Base-by-base conservation (phyloP, 2,888 invertebrate genomes). In the Herminia tarsipennalis region DNA sequence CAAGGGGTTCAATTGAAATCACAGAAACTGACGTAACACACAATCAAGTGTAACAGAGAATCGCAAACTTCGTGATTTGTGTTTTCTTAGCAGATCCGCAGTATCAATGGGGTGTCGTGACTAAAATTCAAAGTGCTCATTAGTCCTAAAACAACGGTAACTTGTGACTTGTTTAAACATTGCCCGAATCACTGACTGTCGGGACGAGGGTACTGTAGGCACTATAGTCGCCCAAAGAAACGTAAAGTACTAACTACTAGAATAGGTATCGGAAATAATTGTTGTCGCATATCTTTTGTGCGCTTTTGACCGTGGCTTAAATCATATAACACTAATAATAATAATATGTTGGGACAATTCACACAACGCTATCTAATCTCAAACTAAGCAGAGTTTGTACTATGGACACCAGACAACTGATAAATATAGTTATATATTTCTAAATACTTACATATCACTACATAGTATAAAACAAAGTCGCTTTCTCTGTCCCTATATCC, bases 101-200 rank as follows among this genome's bases (percentile, higher is more conserved):
- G 41, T 60, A 62, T 76, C 72, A 70, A 61, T 65, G 65, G 65
- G 27, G 44, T 64, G 65, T 63, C 74, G 73, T 74, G 78, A 78
- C 67, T 64, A 67, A 81, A 76, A 78, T 80, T 78, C 72, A 70
- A 76, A 75, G 73, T 67, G 66, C 73, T 82, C 74, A 82, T 88
- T 81, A 79, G 78, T 73, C 85, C 84, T 86, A 86, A 86, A 83
- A 82, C 77, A 88, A 88, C 80, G 81, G 70, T 65, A 80, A 79
- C 78, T 80, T 73, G 66, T 66, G 69, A 73, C n/a, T 76, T 81
- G 77, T 75, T 75, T 74, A 78, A 78, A 81, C 78, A 79, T 59
- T 50, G 53, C 59, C 62, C 66, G 52, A 81, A 77, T 78, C 77
- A 75, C 66, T 57, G 58, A 54, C 56, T 56, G 64, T 56, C 38